phyloP scores from a whole-genome alignment of 1,140 invertebrate species.

The Aphis craccivora region DNA sequence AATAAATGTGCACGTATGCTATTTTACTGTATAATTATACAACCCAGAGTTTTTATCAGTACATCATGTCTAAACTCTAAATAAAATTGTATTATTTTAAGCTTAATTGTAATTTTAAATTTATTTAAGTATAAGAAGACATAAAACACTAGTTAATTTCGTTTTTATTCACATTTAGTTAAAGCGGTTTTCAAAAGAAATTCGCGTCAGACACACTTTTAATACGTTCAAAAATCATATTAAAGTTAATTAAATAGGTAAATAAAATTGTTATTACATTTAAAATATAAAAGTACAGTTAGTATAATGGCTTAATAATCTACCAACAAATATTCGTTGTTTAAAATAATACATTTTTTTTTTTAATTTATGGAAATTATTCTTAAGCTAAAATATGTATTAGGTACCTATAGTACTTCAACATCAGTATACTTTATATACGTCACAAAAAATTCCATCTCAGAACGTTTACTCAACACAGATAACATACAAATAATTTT shows the following conservation, averaged over 20 bases:
- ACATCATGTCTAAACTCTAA: neutral
- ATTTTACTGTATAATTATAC: neutral
- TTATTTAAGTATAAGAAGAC: neutral
- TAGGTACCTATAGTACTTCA: too few species aligned
- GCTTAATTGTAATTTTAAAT: neutral
- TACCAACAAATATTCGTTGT: too few species aligned
- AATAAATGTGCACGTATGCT: neutral
- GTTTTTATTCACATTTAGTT: neutral
- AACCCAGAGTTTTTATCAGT: neutral
- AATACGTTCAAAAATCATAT: neutral
- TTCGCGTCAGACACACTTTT: neutral
- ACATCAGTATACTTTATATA: too few species aligned
- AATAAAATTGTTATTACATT: neutral
- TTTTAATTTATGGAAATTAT: neutral
- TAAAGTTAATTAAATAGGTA: neutral
- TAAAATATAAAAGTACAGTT: neutral
- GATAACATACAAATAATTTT: neutral
- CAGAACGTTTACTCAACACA: neutral
- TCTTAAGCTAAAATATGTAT: neutral
- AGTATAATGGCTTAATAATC: neutral
- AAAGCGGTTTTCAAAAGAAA: neutral
- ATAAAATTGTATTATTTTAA: neutral
- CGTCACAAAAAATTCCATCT: neutral
- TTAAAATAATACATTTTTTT: neutral
- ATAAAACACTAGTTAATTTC: neutral